These are phyloP conservation scores for Clitarchus hookeri DNA, from an alignment of 2,888 invertebrate genomes.

Conservation along the genomic window DNA sequence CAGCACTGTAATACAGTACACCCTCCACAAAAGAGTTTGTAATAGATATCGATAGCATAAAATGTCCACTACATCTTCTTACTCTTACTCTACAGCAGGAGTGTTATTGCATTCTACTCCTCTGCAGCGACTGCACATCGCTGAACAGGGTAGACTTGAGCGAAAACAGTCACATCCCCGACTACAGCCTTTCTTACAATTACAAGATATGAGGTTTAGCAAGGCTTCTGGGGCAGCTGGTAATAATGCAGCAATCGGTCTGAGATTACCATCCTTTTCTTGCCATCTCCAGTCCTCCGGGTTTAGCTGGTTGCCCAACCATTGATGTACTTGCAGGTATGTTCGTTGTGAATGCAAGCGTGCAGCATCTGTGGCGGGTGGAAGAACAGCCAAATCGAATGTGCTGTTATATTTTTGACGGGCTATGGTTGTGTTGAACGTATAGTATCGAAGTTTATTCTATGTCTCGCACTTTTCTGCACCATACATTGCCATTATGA, in stretches of 20 bases:
- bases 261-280: background rate
- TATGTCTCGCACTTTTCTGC: background rate
- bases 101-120: too few relatives aligned
- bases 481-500: slow-evolving; percentile 15
- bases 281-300: background rate
- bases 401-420: background rate
- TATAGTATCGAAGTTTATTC: background rate
- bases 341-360: slow-evolving; percentile 8
- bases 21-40: too few relatives aligned
- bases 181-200: too few relatives aligned
- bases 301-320: background rate
- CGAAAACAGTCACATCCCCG: too few relatives aligned
- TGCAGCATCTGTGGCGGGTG: background rate
- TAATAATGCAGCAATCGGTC: slow-evolving; percentile 17
- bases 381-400: slow-evolving; percentile 11
- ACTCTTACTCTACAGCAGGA: too few relatives aligned
- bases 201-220: too few relatives aligned
- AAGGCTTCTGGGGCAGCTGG: background rate
- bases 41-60: too few relatives aligned
- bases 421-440: background rate
- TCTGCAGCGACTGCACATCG: too few relatives aligned
- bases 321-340: background rate
- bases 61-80: too few relatives aligned
- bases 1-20: too few relatives aligned
- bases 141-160: too few relatives aligned